Percentiles rank a stretch among this genome's conserved stretches.
Evolutionary conservation across 1,140 invertebrate species (phyloP).

Genomic region (Halesus radiatus): DNA sequence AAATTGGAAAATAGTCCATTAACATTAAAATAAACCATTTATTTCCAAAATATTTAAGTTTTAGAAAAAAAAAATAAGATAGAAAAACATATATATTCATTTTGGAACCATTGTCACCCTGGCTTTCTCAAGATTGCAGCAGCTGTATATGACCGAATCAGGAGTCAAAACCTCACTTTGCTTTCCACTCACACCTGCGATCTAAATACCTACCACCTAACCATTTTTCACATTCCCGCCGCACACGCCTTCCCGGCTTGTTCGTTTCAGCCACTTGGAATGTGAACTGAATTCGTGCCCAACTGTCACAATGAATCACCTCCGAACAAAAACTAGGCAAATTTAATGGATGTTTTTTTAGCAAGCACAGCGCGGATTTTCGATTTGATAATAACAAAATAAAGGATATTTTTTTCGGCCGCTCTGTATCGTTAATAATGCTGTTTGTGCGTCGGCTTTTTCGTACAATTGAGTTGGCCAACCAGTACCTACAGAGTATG

Average conservation of each 20-base stretch:
- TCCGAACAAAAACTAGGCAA: constrained; percentile 2
- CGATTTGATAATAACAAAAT: constrained; percentile 12
- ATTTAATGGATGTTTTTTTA: neutral
- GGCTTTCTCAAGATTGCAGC: neutral
- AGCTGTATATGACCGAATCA: neutral
- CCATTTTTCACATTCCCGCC: neutral
- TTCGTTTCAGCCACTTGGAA: neutral
- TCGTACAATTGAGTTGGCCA: neutral
- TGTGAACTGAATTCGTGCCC: neutral
- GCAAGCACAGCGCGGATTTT: neutral
- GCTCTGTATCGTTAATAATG: neutral
- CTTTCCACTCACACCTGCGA: constrained; percentile 7
- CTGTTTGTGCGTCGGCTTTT: neutral
- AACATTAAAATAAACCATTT: too few relatives aligned
- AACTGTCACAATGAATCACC: neutral
- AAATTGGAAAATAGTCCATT: too few relatives aligned
- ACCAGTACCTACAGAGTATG: neutral
- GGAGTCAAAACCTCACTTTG: neutral
- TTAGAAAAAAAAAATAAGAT: too few relatives aligned
- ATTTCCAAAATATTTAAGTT: too few relatives aligned
- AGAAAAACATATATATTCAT: too few relatives aligned
- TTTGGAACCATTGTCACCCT: too few relatives aligned
- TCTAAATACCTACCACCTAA: neutral
- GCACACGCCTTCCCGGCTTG: neutral
- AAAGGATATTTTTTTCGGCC: neutral